Conservation (phyloP, 1,140 invertebrate genomes). For the Drosophila oshimai region DNA sequence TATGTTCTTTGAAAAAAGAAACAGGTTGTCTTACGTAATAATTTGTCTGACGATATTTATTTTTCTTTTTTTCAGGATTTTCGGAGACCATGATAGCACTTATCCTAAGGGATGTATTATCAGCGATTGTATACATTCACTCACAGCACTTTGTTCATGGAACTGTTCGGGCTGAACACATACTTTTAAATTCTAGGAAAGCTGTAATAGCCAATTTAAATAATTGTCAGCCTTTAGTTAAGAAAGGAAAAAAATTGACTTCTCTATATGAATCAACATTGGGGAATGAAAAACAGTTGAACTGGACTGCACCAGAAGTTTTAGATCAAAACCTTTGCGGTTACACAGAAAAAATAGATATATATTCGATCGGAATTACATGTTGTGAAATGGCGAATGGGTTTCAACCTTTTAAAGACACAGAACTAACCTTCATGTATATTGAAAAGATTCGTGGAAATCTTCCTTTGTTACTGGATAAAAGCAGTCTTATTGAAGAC, state of each 20-base stretch:
- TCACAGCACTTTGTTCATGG: conserved; percentile 93
- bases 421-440: conserved; percentile 93
- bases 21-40: too few species aligned
- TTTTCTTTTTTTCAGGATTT: conserved; percentile 83
- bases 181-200: conserved; percentile 84
- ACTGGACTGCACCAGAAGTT: conserved; percentile 96
- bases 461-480: conserved; percentile 90
- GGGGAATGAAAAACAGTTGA: conserved; percentile 88
- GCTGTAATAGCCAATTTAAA: conserved; percentile 88
- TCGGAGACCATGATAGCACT: conserved; percentile 91
- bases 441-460: conserved; percentile 93
- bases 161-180: conserved; percentile 92
- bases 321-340: conserved; percentile 94
- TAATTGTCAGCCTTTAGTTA: conserved; percentile 88
- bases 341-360: conserved; percentile 94
- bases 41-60: too few species aligned
- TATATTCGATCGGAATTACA: conserved; percentile 94
- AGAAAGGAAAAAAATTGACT: conserved; percentile 87
- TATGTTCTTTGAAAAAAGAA: too few species aligned
- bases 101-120: conserved; percentile 90
- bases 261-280: conserved; percentile 90
- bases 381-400: conserved; percentile 96
- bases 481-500: conserved; percentile 84
- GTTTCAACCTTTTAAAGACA: conserved; percentile 91
- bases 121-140: conserved; percentile 92